A percentile compares a stretch with the other conserved stretches of the same genome.
phyloP scores from a whole-genome alignment of 2,888 invertebrate genomes.

The Ophion costatus region DNA sequence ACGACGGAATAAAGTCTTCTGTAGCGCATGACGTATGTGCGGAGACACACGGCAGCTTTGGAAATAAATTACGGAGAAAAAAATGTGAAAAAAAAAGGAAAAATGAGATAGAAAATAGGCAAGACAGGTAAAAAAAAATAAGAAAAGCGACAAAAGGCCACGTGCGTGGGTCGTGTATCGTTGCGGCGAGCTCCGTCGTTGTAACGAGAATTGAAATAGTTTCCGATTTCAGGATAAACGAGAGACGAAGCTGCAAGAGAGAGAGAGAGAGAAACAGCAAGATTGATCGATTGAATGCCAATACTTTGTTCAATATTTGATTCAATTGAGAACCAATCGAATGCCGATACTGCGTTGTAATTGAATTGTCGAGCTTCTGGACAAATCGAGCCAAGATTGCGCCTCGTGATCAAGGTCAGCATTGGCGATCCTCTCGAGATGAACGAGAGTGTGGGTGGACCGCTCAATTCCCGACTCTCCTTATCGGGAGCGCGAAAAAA shows the following conservation, averaged over 20 bases:
- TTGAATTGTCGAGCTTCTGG: conserved; percentile 18
- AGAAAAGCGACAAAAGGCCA: not conserved
- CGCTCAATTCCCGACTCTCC: conserved; percentile 46
- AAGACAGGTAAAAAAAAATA: not conserved
- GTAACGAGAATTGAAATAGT: conserved; percentile 28
- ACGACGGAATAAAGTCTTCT: conserved; percentile 45
- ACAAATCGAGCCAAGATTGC: conserved; percentile 44
- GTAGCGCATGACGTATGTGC: conserved; percentile 44
- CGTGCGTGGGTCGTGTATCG: not conserved
- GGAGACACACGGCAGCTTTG: conserved; percentile 34
- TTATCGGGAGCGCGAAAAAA: conserved; percentile 18
- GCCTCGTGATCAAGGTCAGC: conserved; percentile 33
- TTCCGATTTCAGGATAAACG: conserved; percentile 59
- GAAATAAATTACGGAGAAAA: conserved; percentile 45
- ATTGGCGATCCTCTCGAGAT: not conserved
- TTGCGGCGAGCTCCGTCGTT: conserved; percentile 3
- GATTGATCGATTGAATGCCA: not conserved
- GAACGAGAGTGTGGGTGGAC: conserved; percentile 56
- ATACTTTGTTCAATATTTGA: too few species aligned
- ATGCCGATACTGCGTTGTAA: conserved; percentile 22
- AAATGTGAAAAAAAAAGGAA: conserved; percentile 39
- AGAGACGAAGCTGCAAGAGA: not conserved
- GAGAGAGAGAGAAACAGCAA: not conserved
- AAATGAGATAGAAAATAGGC: not conserved
- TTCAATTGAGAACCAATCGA: not conserved